Base-by-base conservation (phyloP, 2,797 vertebrate species). In the Loris lydekkerianus region DNA sequence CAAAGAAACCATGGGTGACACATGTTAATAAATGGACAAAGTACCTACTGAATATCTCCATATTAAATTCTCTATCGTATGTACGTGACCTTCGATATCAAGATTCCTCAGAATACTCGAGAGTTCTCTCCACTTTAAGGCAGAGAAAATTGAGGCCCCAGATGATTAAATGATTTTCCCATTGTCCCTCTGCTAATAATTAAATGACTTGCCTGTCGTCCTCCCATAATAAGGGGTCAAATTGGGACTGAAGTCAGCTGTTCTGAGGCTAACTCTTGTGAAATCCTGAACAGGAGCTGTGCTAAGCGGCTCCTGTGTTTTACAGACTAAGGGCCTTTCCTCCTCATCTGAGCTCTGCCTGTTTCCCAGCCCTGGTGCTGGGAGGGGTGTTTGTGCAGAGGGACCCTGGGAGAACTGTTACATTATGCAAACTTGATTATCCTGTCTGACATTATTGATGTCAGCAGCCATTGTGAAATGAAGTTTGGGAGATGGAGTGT, bases 401-500 rank as follows among this genome's bases (percentile, higher is more conserved):
- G 95, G 78, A 56, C 49, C 86, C 69, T 83, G 61, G 67, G 88
- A 86, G 86, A 95, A 93, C 37, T 63, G 67, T 83, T 96, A 34
- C 92, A 94, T 97, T 97, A 83, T 93, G 92, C 82, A 96, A 93
- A 95, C 86, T 91, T 94, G 93, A 96, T 97, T 95, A 89, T 94
- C 80, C 88, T 86, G 89, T 25, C 94, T 82, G 92, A 84, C 29
- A 27, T 97, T 97, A 98, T 56, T 95, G 96, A 96, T 97, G 97
- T 89, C 97, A 96, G 95, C 97, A 93, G 91, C 70, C 93, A 37
- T 53, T 56, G 87, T 53, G 95, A 97, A 97, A 91, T 97, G 93
- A 97, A 96, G 97, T 97, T 97, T 88, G 94, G 94, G 96, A 98
- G 97, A 96, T 83, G 91, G 98, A 97, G 76, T 91, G 89, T 93